These are phyloP conservation scores for Calcarius lapponicus DNA, from an alignment of 2,797 vertebrate species.

Conservation along the genomic window DNA sequence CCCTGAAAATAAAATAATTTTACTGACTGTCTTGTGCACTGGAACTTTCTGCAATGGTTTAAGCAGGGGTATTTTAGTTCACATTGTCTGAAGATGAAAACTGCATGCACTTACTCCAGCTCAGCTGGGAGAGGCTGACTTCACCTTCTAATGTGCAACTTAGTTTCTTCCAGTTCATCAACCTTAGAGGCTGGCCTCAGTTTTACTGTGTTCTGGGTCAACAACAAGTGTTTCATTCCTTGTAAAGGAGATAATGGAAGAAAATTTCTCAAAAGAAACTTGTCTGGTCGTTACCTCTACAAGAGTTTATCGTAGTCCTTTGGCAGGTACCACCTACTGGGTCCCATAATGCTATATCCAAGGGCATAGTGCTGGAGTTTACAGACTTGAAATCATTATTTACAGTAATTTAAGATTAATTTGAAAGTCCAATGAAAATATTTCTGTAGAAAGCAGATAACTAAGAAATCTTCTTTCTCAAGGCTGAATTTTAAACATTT, in stretches of 20 bases:
- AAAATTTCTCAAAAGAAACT: not conserved
- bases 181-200: not conserved
- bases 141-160: too few relatives aligned
- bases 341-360: not conserved
- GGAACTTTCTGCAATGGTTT: not conserved
- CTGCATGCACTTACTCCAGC: not conserved
- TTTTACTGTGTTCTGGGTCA: not conserved
- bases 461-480: not conserved
- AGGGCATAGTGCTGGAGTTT: not conserved
- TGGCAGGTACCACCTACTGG: not conserved
- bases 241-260: not conserved
- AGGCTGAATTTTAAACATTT: not conserved
- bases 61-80: not conserved
- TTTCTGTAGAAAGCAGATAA: not conserved
- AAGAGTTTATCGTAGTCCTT: not conserved
- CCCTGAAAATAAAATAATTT: not conserved
- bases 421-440: not conserved
- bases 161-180: not conserved
- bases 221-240: not conserved
- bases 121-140: not conserved
- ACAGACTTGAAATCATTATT: not conserved
- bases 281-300: not conserved
- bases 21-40: not conserved
- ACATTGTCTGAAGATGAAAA: not conserved
- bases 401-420: not conserved